Percentiles rank a stretch among this genome's conserved stretches.
These are phyloP conservation scores for Ispidina picta DNA, from an alignment of 2,797 vertebrate species.

Conservation along the genomic window DNA sequence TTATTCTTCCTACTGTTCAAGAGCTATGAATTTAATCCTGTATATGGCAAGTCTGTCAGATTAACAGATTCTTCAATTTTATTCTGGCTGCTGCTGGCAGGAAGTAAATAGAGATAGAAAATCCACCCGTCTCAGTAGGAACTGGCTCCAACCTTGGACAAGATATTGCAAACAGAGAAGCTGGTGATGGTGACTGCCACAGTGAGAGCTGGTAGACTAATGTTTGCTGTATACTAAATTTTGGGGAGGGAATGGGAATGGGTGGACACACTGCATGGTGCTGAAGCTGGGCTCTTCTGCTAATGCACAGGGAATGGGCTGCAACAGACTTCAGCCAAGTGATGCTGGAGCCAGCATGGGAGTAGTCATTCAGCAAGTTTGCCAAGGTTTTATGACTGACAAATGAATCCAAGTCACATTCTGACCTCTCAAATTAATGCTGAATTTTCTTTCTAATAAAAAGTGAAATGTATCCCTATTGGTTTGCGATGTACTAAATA, in stretches of 20 bases:
- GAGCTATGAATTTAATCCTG: background rate
- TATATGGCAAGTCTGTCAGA: background rate
- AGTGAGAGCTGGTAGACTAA: background rate
- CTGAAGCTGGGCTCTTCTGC: rapidly evolving
- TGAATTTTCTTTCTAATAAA: background rate
- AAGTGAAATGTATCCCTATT: background rate
- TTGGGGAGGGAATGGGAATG: no score
- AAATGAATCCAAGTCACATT: background rate
- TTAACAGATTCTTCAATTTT: background rate
- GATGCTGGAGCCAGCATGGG: background rate
- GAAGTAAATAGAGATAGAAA: background rate
- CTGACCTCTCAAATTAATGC: background rate
- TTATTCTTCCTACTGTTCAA: background rate
- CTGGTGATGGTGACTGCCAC: background rate
- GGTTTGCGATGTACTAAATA: background rate
- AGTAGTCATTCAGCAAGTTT: background rate
- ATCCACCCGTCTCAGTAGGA: background rate
- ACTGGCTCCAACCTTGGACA: background rate
- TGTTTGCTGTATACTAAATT: background rate
- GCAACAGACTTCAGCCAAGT: background rate
- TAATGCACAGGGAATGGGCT: background rate
- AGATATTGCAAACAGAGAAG: background rate
- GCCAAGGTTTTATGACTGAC: background rate
- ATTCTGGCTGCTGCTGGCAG: background rate
- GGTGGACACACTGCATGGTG: background rate